Evolutionary conservation across 2,797 vertebrate genomes (phyloP).

Genomic region (Pseudocheirus occidentalis): DNA sequence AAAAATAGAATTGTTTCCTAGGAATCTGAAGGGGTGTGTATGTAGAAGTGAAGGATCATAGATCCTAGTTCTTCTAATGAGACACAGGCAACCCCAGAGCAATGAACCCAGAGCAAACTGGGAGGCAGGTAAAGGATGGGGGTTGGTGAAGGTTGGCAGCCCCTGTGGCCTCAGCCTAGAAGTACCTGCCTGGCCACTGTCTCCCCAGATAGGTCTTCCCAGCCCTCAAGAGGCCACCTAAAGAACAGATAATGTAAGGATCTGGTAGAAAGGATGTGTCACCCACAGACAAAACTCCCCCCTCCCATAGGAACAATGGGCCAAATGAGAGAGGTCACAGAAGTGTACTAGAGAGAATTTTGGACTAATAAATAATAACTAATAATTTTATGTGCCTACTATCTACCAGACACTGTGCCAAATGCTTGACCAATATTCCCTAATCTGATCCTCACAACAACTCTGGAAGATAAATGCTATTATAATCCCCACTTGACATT

Average conservation of each 20-base stretch:
- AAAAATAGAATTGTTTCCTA: too few relatives aligned
- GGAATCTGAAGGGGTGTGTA: too few relatives aligned
- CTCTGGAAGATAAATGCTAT: not conserved
- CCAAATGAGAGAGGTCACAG: not conserved
- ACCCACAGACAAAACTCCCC: not conserved
- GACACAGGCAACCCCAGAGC: too few relatives aligned
- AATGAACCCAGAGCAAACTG: too few relatives aligned
- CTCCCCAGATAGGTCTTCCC: too few relatives aligned
- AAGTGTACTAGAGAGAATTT: not conserved
- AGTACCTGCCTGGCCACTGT: too few relatives aligned
- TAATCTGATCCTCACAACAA: not conserved
- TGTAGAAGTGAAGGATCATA: too few relatives aligned
- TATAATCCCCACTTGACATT: not conserved
- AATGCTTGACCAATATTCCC: not conserved
- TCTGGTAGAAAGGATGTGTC: not conserved
- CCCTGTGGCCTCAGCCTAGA: too few relatives aligned
- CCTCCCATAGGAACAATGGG: not conserved
- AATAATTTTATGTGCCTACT: not conserved
- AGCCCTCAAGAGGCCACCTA: not conserved
- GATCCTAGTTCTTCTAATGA: too few relatives aligned
- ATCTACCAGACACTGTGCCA: not conserved
- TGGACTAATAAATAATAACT: not conserved
- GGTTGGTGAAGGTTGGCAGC: too few relatives aligned
- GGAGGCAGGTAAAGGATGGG: too few relatives aligned
- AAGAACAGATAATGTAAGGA: not conserved